Percentiles rank a stretch among this genome's conserved stretches.
Conservation (phyloP, 2,797 vertebrate species). For the Psittacula echo region DNA sequence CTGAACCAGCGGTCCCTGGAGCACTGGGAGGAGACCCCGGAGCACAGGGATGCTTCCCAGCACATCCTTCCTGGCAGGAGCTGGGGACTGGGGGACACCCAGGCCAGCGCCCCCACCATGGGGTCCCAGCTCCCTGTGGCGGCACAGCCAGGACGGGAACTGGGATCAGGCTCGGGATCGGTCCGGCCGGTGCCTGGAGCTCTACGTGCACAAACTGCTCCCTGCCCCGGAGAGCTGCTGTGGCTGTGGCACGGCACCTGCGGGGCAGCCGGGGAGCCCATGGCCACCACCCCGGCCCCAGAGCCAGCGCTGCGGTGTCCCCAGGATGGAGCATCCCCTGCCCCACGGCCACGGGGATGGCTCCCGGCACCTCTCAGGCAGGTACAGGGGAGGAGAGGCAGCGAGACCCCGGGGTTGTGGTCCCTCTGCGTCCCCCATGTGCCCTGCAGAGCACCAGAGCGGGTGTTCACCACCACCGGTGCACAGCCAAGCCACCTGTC, state of each 20-base stretch:
- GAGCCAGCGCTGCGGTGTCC: fast-evolving
- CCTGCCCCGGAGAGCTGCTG: neutral
- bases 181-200: neutral
- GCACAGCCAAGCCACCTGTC: neutral
- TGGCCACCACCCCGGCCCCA: neutral
- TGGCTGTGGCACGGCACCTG: fast-evolving
- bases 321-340: neutral
- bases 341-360: fast-evolving
- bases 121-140: neutral
- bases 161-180: neutral
- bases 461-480: fast-evolving
- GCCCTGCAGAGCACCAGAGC: fast-evolving
- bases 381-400: fast-evolving
- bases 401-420: fast-evolving
- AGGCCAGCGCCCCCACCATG: fast-evolving
- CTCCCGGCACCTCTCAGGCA: neutral
- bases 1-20: neutral
- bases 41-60: fast-evolving
- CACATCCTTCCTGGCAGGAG: neutral
- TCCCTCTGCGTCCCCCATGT: fast-evolving
- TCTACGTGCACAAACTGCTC: neutral
- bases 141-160: neutral
- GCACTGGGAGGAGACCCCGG: neutral
- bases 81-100: fast-evolving
- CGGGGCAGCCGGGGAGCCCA: neutral